Evolutionary conservation across 2,797 vertebrate genomes (phyloP).

Genomic region (Choloepus didactylus): DNA sequence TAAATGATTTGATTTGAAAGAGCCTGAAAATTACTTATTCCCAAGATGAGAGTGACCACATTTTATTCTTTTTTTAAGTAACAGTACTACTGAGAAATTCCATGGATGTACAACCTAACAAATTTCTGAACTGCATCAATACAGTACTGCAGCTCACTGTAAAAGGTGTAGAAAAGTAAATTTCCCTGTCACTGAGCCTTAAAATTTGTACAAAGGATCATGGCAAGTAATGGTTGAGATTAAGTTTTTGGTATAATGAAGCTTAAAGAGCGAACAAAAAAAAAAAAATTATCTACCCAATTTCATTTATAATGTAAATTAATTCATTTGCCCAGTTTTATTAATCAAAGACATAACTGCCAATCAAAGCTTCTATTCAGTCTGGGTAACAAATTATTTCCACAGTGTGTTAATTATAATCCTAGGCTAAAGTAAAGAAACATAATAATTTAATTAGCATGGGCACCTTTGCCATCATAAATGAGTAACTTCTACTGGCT

Average conservation of each 20-base stretch:
- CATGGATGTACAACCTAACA: slow-evolving; percentile 56
- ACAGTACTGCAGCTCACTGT: slow-evolving; percentile 50
- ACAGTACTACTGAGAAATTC: slow-evolving; percentile 50
- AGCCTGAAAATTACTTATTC: slow-evolving; percentile 67
- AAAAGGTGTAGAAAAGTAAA: slow-evolving; percentile 44
- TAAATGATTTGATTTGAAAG: slow-evolving; percentile 69
- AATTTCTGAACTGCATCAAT: slow-evolving; percentile 69
- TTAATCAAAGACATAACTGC: slow-evolving; percentile 70
- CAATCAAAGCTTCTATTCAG: slow-evolving; percentile 65
- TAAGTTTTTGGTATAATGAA: slow-evolving; percentile 23
- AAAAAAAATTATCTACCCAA: slow-evolving; percentile 34
- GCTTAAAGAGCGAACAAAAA: neutral
- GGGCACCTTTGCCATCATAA: neutral
- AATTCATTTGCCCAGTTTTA: slow-evolving; percentile 57
- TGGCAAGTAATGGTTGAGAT: slow-evolving; percentile 35
- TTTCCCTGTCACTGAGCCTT: neutral
- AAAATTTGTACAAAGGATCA: slow-evolving; percentile 30
- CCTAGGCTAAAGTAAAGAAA: slow-evolving; percentile 61
- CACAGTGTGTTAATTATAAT: slow-evolving; percentile 61
- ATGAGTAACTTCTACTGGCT: neutral
- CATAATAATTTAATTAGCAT: slow-evolving; percentile 55
- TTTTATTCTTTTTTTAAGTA: slow-evolving; percentile 74
- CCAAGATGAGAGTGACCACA: slow-evolving; percentile 56
- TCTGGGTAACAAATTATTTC: slow-evolving; percentile 52
- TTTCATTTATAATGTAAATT: slow-evolving; percentile 45